Evolutionary conservation across 2,797 vertebrate genomes (phyloP).

Genomic region (Hapalemur alaotrensis): DNA sequence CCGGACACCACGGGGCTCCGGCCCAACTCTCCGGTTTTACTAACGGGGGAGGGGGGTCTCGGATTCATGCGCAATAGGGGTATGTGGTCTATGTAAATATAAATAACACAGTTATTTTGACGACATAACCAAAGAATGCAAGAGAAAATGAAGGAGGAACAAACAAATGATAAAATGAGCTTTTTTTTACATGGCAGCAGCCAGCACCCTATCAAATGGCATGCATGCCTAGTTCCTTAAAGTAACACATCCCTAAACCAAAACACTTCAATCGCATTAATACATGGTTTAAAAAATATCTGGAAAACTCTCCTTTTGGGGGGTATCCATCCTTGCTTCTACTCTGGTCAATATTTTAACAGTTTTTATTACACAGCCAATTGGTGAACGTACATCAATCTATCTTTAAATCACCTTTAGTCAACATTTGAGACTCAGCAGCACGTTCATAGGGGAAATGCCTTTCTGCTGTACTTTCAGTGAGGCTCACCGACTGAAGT

Average conservation of each 20-base stretch:
- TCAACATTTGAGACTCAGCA: background rate
- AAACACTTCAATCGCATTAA: background rate
- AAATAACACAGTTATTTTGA: slow-evolving; percentile 10
- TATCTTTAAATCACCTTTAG: background rate
- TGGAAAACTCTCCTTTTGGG: background rate
- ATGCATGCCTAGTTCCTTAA: background rate
- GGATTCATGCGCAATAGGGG: background rate
- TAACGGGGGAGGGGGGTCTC: background rate
- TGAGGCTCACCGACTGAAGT: slow-evolving; percentile 30
- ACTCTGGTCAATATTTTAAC: background rate
- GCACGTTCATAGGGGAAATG: background rate
- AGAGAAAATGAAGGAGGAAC: slow-evolving; percentile 22
- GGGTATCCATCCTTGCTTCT: background rate
- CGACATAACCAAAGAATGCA: slow-evolving; percentile 39
- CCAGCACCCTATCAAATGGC: background rate
- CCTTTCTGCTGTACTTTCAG: background rate
- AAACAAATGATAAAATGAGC: background rate
- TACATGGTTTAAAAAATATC: background rate
- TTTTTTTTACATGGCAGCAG: background rate
- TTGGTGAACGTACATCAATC: background rate
- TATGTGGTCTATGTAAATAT: background rate
- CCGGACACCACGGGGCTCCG: slow-evolving; percentile 27
- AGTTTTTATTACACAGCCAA: background rate
- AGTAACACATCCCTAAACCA: slow-evolving; percentile 43
- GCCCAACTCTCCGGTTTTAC: background rate